phyloP scores from a whole-genome alignment of 2,797 vertebrate genomes.

The Podargus strigoides region DNA sequence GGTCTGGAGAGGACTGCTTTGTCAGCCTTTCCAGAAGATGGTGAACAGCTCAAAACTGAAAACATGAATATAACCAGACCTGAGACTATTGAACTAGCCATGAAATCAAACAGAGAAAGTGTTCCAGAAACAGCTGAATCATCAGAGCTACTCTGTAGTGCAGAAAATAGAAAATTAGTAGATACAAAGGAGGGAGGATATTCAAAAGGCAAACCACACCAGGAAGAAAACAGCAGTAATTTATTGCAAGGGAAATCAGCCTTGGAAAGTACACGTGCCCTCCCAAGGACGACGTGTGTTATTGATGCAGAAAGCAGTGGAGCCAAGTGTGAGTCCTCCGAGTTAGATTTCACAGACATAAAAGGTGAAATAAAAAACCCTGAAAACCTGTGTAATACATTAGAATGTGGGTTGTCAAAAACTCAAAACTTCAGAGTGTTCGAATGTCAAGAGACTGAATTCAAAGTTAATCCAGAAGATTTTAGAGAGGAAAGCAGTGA shows the following conservation, averaged over 20 bases:
- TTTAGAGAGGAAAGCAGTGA: not conserved
- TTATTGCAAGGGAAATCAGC: not conserved
- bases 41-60: not conserved
- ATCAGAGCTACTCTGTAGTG: not conserved
- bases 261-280: not conserved
- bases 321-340: not conserved
- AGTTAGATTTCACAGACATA: not conserved
- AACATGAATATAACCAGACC: not conserved
- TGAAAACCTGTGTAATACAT: not conserved
- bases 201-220: not conserved
- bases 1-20: not conserved
- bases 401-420: not conserved
- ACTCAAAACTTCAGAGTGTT: not conserved
- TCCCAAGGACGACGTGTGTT: not conserved
- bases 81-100: not conserved
- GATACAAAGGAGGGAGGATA: not conserved
- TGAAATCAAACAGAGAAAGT: not conserved
- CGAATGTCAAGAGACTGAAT: not conserved
- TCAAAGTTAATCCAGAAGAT: not conserved
- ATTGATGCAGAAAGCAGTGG: not conserved
- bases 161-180: not conserved
- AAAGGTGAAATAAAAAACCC: constrained; percentile 1
- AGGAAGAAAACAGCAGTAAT: not conserved
- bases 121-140: not conserved
- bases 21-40: not conserved